These are phyloP conservation scores for Serranus cabrilla DNA, from an alignment of 2,797 vertebrate genomes.

Conservation along the genomic window DNA sequence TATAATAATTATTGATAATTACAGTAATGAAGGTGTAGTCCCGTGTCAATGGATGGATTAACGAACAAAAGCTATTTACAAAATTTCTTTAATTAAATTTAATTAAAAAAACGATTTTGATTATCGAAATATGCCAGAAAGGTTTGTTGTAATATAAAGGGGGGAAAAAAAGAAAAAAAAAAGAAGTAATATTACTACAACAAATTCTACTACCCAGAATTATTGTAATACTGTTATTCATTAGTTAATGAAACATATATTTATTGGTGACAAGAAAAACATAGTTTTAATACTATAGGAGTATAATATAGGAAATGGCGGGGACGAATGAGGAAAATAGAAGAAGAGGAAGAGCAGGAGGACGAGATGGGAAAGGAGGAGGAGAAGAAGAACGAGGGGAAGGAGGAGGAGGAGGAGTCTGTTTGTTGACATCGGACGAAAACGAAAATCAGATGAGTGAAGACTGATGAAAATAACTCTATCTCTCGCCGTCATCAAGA, in stretches of 20 bases:
- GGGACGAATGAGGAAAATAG: not conserved
- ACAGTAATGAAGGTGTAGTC: too few species aligned
- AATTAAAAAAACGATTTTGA: too few species aligned
- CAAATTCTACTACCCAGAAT: too few species aligned
- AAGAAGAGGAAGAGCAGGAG: conserved; percentile 1
- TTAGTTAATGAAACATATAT: not conserved
- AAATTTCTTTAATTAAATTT: too few species aligned
- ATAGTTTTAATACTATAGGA: not conserved
- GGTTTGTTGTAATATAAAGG: too few species aligned
- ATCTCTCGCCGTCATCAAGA: conserved; percentile 54
- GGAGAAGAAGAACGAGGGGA: not conserved
- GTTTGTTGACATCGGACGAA: conserved; percentile 89
- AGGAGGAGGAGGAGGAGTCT: conserved; percentile 74
- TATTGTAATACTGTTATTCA: too few species aligned
- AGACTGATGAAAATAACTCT: conserved; percentile 45
- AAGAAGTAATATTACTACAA: too few species aligned
- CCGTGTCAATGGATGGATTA: too few species aligned
- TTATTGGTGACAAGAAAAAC: not conserved
- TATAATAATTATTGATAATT: too few species aligned
- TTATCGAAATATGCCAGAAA: too few species aligned
- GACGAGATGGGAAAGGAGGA: not conserved
- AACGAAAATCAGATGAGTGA: conserved; percentile 79
- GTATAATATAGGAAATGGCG: not conserved
- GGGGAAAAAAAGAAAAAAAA: too few species aligned
- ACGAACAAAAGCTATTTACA: too few species aligned